These are phyloP conservation scores for Eledona agricola DNA, from an alignment of 2,888 invertebrate genomes.

Conservation along the genomic window DNA sequence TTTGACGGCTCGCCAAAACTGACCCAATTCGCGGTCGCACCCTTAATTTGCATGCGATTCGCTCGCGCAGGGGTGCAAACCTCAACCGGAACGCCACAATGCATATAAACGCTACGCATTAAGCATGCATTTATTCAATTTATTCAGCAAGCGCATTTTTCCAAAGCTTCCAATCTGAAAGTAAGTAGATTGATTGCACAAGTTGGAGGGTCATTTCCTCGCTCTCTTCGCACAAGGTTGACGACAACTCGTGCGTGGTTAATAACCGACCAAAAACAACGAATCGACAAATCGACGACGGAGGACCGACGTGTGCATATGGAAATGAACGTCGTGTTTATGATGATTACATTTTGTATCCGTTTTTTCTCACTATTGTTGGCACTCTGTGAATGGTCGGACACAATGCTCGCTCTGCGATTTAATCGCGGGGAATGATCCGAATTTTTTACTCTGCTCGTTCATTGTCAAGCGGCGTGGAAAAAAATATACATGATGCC, in stretches of 20 bases:
- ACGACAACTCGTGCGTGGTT: slow-evolving; percentile 18
- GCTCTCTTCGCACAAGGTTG: slow-evolving; percentile 22
- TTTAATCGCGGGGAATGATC: slow-evolving; percentile 32
- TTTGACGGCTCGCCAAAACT: slow-evolving; percentile 19
- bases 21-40: slow-evolving; percentile 26
- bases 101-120: too few relatives aligned
- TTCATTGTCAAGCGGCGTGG: slow-evolving; percentile 34
- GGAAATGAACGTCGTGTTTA: slow-evolving; percentile 18
- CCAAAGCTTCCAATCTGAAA: slow-evolving; percentile 20
- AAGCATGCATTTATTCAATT: slow-evolving; percentile 14
- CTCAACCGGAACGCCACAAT: too few relatives aligned
- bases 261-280: slow-evolving; percentile 1
- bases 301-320: slow-evolving; percentile 7
- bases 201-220: slow-evolving; percentile 15
- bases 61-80: too few relatives aligned
- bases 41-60: too few relatives aligned
- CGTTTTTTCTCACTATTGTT: slow-evolving; percentile 30
- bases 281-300: slow-evolving; percentile 8
- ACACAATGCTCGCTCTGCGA: slow-evolving; percentile 23
- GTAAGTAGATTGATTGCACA: slow-evolving; percentile 27
- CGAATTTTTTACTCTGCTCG: slow-evolving; percentile 26
- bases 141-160: slow-evolving; percentile 9
- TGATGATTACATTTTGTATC: slow-evolving; percentile 11
- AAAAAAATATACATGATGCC: slow-evolving; percentile 28
- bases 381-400: slow-evolving; percentile 28